phyloP scores from a whole-genome alignment of 2,113 vertebrate genomes.

The Cynopterus brachyotis region DNA sequence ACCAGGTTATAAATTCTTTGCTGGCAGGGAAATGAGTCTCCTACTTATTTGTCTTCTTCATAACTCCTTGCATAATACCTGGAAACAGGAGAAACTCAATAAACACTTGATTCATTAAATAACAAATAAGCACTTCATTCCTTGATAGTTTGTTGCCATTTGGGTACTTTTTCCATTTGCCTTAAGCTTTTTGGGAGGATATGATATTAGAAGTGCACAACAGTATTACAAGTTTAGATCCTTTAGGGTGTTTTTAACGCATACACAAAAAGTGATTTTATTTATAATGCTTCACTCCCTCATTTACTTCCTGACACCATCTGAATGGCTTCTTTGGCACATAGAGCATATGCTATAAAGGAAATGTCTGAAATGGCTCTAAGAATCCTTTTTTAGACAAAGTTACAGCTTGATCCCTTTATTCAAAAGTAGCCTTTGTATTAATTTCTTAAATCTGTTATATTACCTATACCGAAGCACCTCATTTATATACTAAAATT shows the following conservation, averaged over 20 bases:
- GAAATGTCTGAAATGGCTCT: neutral
- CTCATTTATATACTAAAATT: neutral
- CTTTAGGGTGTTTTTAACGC: neutral
- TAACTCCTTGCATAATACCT: neutral
- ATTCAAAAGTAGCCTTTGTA: neutral
- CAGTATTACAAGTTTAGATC: neutral
- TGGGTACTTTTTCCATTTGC: neutral
- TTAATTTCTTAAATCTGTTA: neutral
- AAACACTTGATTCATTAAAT: neutral
- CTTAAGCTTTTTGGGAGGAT: neutral
- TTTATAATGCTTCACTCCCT: neutral
- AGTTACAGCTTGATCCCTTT: neutral
- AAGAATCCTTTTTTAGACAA: neutral
- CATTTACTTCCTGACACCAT: neutral
- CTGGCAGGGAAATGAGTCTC: neutral
- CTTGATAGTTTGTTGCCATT: neutral
- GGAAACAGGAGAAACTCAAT: neutral
- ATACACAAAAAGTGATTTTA: neutral
- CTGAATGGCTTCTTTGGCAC: neutral
- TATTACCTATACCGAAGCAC: neutral
- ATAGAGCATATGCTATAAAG: neutral
- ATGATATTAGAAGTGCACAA: neutral
- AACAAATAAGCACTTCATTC: neutral
- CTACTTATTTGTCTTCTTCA: constrained; percentile 3
- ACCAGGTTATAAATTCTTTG: neutral